These are phyloP conservation scores for Brachypteracias leptosomus DNA, from an alignment of 2,113 vertebrate genomes.

Conservation along the genomic window DNA sequence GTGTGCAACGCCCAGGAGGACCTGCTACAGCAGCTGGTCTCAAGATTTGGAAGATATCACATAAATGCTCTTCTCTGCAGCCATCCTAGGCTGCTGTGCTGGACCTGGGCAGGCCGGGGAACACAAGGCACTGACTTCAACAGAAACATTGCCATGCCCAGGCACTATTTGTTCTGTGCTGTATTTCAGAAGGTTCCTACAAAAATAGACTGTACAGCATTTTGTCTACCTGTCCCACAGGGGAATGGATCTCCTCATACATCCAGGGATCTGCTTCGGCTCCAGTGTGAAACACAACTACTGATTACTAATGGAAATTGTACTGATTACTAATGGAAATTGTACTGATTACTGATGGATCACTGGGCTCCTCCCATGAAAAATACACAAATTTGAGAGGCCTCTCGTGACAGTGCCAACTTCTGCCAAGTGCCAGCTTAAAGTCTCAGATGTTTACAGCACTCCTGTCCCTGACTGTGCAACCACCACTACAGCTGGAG, in stretches of 20 bases:
- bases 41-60: background rate
- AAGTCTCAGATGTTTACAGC: background rate
- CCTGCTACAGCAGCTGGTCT: background rate
- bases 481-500: background rate
- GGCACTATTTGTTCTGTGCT: background rate
- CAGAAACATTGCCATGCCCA: background rate
- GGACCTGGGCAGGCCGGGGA: background rate
- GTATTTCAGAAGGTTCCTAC: background rate
- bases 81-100: background rate
- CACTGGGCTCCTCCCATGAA: background rate
- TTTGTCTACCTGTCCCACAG: background rate
- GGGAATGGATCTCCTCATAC: background rate
- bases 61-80: background rate
- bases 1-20: accelerated
- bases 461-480: background rate
- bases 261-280: background rate
- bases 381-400: background rate
- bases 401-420: background rate
- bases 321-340: background rate
- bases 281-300: background rate
- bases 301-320: background rate
- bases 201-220: background rate
- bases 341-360: background rate
- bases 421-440: background rate
- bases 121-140: background rate